A percentile compares a stretch with the other conserved stretches of the same genome.
These are phyloP conservation scores for Falco cherrug DNA, from an alignment of 2,797 vertebrate genomes.

Conservation along the genomic window DNA sequence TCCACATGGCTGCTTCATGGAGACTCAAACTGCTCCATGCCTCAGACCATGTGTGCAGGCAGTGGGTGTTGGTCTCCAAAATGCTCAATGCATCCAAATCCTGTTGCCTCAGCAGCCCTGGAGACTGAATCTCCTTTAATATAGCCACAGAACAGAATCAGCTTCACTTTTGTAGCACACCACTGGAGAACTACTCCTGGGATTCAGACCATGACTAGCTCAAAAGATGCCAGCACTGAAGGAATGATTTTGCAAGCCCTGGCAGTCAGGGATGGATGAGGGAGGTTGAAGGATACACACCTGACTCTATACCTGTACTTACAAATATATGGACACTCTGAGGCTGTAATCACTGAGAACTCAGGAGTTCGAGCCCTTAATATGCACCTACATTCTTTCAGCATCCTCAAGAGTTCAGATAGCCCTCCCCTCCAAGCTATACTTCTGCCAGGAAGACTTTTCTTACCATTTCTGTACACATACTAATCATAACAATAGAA, in stretches of 20 bases:
- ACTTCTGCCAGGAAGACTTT: not conserved
- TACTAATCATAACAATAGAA: not conserved
- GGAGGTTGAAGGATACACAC: not conserved
- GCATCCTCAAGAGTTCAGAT: not conserved
- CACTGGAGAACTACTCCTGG: not conserved
- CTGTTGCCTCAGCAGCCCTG: not conserved
- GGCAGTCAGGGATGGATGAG: not conserved
- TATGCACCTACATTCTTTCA: not conserved
- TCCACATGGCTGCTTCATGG: not conserved
- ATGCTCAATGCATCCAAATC: not conserved
- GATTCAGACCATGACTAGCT: not conserved
- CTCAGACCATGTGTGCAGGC: not conserved
- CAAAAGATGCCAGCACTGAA: not conserved
- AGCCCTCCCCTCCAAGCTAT: not conserved
- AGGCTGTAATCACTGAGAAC: not conserved
- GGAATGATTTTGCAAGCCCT: not conserved
- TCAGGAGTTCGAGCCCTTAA: not conserved
- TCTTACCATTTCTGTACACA: not conserved
- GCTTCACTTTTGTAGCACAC: not conserved
- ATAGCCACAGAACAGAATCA: not conserved
- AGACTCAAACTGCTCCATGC: not conserved
- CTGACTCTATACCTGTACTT: not conserved
- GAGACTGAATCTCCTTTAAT: not conserved
- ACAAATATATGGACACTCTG: not conserved
- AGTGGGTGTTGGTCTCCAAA: fast-evolving